Conservation (phyloP, 1,140 invertebrate genomes). For the Thrips palmi region DNA sequence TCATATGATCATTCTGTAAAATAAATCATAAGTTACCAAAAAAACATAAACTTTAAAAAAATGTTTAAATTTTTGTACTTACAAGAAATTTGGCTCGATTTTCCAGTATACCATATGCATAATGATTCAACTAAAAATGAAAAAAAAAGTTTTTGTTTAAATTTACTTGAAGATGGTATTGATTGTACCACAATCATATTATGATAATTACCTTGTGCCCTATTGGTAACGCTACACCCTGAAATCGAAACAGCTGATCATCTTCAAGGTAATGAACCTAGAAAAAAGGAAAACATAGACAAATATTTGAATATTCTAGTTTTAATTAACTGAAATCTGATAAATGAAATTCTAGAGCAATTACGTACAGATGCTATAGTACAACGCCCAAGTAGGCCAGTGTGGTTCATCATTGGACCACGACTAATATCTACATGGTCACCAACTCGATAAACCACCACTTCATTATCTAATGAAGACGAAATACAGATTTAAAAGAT, state of each 20-base stretch:
- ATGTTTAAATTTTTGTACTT: constrained; percentile 18
- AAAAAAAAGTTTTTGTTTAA: constrained; percentile 11
- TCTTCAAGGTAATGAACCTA: constrained; percentile 43
- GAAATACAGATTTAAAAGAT: constrained; percentile 4
- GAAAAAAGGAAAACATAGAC: constrained; percentile 13
- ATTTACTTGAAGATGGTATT: background rate
- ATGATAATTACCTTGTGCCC: constrained; percentile 38
- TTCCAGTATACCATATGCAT: constrained; percentile 56
- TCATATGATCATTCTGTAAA: no score
- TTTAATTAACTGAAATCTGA: no score
- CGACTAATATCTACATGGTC: constrained; percentile 80
- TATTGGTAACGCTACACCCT: constrained; percentile 69
- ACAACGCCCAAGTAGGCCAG: constrained; percentile 50
- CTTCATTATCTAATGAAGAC: constrained; percentile 20
- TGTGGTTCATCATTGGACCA: constrained; percentile 72
- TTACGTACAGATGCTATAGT: constrained; percentile 42
- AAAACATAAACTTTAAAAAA: constrained; percentile 6
- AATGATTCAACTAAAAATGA: constrained; percentile 49
- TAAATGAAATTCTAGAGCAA: constrained; percentile 11
- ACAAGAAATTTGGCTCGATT: constrained; percentile 55
- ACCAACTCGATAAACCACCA: constrained; percentile 64
- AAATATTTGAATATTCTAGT: no score
- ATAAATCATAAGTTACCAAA: no score
- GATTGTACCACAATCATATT: background rate
- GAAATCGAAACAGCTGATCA: constrained; percentile 59